These are phyloP conservation scores for Pseudopleuronectes americanus DNA, from an alignment of 2,797 vertebrate species.

Conservation along the genomic window DNA sequence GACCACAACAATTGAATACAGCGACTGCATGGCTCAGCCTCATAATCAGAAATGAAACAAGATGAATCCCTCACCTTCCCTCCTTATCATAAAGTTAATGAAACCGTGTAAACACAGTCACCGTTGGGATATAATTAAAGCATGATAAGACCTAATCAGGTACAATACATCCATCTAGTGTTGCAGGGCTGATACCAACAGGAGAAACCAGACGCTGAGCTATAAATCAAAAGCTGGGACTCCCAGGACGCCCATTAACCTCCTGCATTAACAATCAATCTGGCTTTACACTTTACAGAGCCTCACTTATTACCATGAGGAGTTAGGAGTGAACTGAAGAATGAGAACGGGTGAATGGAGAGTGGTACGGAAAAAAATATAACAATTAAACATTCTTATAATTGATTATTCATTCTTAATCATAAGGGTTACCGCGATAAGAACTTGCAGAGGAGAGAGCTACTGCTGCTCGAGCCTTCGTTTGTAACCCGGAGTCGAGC, in stretches of 20 bases:
- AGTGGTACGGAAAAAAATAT: background rate
- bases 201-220: background rate
- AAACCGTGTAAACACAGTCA: slow-evolving; percentile 6
- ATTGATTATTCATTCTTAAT: background rate
- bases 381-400: background rate
- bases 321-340: background rate
- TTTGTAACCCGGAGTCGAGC: slow-evolving; percentile 32
- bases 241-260: slow-evolving; percentile 19
- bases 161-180: background rate
- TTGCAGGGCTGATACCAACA: background rate
- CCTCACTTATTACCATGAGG: background rate
- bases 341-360: background rate
- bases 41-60: background rate
- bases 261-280: slow-evolving; percentile 24
- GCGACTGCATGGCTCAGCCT: background rate
- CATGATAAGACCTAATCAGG: background rate
- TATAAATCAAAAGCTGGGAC: slow-evolving; percentile 19
- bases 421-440: slow-evolving; percentile 37
- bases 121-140: slow-evolving; percentile 2
- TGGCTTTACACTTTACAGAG: background rate
- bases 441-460: slow-evolving; percentile 36
- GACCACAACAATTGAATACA: background rate
- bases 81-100: background rate
- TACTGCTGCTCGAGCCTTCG: slow-evolving; percentile 20
- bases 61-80: background rate